A percentile compares a stretch with the other conserved stretches of the same genome.
phyloP scores from a whole-genome alignment of 2,113 vertebrate genomes.

The Etia nguti region DNA sequence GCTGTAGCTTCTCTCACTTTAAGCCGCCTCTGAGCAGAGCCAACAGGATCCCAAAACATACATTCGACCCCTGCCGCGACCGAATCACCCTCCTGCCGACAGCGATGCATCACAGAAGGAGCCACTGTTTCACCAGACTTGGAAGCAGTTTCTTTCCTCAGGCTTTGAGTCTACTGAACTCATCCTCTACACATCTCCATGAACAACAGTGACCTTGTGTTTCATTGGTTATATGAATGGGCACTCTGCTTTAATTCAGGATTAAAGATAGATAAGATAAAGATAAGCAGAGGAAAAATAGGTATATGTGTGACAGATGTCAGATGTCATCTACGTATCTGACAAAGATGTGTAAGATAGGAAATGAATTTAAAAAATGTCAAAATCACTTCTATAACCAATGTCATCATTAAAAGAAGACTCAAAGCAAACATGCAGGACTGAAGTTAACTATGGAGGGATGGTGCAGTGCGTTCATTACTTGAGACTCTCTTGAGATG shows the following conservation, averaged over 20 bases:
- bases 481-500: conserved; percentile 98
- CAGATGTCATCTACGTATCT: not conserved
- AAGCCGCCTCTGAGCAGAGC: not conserved
- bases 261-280: not conserved
- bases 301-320: not conserved
- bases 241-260: not conserved
- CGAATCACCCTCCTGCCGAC: not conserved
- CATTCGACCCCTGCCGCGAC: not conserved
- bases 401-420: not conserved
- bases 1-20: not conserved
- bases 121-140: not conserved
- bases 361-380: not conserved
- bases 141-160: not conserved
- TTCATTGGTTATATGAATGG: not conserved
- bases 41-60: not conserved
- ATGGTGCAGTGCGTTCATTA: conserved; percentile 49
- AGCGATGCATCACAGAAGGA: not conserved
- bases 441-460: not conserved
- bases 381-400: not conserved
- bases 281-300: not conserved
- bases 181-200: not conserved
- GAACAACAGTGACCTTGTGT: not conserved
- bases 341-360: not conserved
- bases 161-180: not conserved
- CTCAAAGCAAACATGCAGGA: not conserved